phyloP scores from a whole-genome alignment of 2,113 vertebrate genomes.

The Silurus meridionalis region DNA sequence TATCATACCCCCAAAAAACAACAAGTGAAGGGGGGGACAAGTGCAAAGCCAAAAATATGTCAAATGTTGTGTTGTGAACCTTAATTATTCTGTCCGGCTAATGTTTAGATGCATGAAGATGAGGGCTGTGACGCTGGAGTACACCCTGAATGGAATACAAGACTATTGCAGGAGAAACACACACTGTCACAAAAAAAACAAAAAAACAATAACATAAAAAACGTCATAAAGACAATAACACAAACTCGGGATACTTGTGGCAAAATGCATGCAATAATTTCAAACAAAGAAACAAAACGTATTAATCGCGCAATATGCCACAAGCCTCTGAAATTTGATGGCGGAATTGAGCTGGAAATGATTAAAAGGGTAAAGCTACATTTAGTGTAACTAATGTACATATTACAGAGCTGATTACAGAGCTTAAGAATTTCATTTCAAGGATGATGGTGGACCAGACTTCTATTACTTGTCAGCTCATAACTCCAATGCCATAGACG shows the following conservation, averaged over 20 bases:
- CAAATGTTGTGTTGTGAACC: neutral
- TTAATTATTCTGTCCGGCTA: neutral
- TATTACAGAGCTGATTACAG: neutral
- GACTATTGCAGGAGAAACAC: neutral
- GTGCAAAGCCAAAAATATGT: neutral
- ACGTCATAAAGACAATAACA: neutral
- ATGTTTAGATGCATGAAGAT: neutral
- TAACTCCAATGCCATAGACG: neutral
- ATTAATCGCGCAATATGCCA: neutral
- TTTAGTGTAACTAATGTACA: neutral
- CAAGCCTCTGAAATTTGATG: neutral
- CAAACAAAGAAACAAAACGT: neutral
- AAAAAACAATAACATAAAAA: neutral
- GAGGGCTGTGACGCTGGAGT: neutral
- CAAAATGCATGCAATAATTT: neutral
- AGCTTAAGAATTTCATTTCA: neutral
- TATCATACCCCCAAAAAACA: conserved; percentile 14
- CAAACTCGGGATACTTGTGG: neutral
- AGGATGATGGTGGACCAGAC: neutral
- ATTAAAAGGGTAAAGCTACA: neutral
- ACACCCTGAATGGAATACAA: neutral
- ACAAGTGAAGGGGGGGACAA: neutral
- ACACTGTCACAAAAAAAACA: neutral
- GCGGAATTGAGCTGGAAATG: neutral
- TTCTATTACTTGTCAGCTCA: neutral